Conservation (phyloP, 2,113 vertebrate species). For the Chlorodrepanis virens region DNA sequence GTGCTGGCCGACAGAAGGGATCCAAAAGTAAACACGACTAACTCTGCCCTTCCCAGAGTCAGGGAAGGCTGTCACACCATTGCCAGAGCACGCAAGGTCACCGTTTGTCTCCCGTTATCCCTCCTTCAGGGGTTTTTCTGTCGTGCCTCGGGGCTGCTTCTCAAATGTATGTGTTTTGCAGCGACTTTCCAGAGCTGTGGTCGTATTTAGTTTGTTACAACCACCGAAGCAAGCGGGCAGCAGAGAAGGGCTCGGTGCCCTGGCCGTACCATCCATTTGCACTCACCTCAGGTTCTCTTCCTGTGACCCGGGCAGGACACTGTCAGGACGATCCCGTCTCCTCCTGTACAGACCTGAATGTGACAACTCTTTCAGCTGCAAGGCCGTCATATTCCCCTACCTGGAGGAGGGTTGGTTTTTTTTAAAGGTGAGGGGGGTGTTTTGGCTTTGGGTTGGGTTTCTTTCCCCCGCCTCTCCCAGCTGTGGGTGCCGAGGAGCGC, state of each 20-base stretch:
- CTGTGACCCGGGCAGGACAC: slow-evolving; percentile 70
- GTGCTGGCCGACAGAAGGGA: neutral
- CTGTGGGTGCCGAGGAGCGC: neutral
- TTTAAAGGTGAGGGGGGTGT: neutral
- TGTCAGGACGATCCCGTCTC: slow-evolving; percentile 88
- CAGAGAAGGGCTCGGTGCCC: neutral
- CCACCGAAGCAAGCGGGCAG: neutral
- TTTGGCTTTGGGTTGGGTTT: slow-evolving; percentile 15
- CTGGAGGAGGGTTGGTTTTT: neutral
- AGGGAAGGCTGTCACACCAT: neutral
- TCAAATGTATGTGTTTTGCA: neutral
- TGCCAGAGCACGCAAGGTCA: neutral
- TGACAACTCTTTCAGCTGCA: slow-evolving; percentile 90
- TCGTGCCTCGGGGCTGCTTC: neutral
- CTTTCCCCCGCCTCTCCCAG: neutral
- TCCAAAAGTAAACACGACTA: neutral
- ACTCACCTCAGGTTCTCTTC: slow-evolving; percentile 84
- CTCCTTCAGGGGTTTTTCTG: neutral
- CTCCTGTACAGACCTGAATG: slow-evolving; percentile 92
- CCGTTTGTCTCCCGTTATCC: neutral
- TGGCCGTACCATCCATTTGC: neutral
- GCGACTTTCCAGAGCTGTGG: neutral
- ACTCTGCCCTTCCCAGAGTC: neutral
- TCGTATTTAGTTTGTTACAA: neutral
- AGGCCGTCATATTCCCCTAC: slow-evolving; percentile 79